Percentiles rank a stretch among this genome's conserved stretches.
Evolutionary conservation across 2,888 invertebrate species (phyloP).

Genomic region (Ramazzottius varieornatus): DNA sequence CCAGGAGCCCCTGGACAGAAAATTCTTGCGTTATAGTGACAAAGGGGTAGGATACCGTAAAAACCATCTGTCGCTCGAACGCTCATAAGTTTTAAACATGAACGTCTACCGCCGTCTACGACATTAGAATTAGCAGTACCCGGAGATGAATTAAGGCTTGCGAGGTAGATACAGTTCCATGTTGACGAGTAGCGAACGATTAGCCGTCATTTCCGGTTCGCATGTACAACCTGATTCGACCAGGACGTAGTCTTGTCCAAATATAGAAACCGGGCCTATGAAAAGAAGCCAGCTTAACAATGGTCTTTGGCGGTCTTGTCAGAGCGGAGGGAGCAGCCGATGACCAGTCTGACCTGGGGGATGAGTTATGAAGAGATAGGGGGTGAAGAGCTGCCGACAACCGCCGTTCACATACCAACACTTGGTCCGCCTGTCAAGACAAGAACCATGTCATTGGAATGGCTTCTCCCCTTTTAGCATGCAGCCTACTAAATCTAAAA

Average conservation of each 20-base stretch:
- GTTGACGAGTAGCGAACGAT: background rate
- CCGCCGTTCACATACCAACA: background rate
- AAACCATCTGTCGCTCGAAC: too few relatives aligned
- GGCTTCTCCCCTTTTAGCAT: too few relatives aligned
- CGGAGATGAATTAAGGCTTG: too few relatives aligned
- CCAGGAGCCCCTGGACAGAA: too few relatives aligned
- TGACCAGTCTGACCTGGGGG: background rate
- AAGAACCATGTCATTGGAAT: too few relatives aligned
- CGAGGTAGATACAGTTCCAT: background rate
- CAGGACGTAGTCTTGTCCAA: slow-evolving; percentile 75
- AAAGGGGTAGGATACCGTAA: too few relatives aligned
- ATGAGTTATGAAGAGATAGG: background rate
- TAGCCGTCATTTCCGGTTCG: slow-evolving; percentile 18
- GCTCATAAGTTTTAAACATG: too few relatives aligned
- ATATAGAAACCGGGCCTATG: slow-evolving; percentile 59
- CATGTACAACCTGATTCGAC: slow-evolving; percentile 84
- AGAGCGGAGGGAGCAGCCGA: background rate
- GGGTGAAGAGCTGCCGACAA: background rate
- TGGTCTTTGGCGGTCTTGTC: too few relatives aligned
- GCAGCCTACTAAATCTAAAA: too few relatives aligned
- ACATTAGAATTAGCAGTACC: too few relatives aligned
- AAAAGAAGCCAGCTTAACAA: background rate
- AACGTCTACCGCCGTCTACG: too few relatives aligned
- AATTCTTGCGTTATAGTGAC: too few relatives aligned
- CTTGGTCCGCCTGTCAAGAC: background rate